Conservation (phyloP, 1,140 invertebrate species). For the Diabrotica undecimpunctata region DNA sequence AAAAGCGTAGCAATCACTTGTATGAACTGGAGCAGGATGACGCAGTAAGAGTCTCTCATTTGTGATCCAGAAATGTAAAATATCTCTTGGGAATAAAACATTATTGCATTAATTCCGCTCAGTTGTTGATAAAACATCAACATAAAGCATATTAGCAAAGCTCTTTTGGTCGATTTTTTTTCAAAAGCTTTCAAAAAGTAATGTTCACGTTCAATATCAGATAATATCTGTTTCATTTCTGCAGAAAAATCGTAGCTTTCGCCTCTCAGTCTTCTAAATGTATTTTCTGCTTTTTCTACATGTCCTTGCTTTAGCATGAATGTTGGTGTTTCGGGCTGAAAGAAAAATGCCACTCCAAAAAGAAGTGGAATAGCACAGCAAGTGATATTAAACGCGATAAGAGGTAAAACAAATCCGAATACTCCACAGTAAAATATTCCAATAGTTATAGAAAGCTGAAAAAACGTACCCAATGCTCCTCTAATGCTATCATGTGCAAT, state of each 20-base stretch:
- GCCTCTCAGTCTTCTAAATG: constrained; percentile 68
- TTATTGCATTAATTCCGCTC: constrained; percentile 58
- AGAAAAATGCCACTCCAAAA: constrained; percentile 56
- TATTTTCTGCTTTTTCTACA: constrained; percentile 59
- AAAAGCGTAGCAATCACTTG: constrained; percentile 67
- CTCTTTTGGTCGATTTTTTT: constrained; percentile 50
- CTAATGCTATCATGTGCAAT: constrained; percentile 60
- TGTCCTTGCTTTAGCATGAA: constrained; percentile 55
- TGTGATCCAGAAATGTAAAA: constrained; percentile 37
- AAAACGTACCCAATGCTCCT: constrained; percentile 55
- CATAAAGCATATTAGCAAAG: constrained; percentile 54
- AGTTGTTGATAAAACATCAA: constrained; percentile 70
- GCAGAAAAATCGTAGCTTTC: constrained; percentile 58
- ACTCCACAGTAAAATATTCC: constrained; percentile 62
- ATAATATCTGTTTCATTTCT: constrained; percentile 52
- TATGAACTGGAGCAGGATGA: constrained; percentile 70
- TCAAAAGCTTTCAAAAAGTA: constrained; percentile 24
- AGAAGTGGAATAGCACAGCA: constrained; percentile 58
- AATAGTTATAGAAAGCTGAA: constrained; percentile 61
- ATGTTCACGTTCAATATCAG: constrained; percentile 36
- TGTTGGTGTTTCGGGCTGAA: constrained; percentile 66
- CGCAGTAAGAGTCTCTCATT: constrained; percentile 55
- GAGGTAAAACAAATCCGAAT: constrained; percentile 48
- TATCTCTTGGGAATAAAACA: constrained; percentile 57
- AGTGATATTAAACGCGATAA: constrained; percentile 52